These are phyloP conservation scores for Aradophagus sp. DNA, from an alignment of 1,140 invertebrate genomes.

Conservation along the genomic window DNA sequence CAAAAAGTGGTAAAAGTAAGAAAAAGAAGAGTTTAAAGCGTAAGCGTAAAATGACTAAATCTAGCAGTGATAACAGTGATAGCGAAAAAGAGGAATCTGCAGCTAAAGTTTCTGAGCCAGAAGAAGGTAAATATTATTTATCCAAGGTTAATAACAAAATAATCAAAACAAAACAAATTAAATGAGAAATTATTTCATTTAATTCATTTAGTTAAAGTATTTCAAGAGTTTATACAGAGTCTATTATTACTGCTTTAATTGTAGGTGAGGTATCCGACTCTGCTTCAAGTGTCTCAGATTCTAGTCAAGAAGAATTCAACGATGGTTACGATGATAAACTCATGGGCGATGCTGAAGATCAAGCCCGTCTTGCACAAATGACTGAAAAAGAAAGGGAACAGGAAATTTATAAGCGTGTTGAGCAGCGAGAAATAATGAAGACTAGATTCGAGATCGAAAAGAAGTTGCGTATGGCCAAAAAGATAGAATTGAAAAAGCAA, in stretches of 20 bases:
- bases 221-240: too few species aligned
- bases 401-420: slow-evolving; percentile 96
- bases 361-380: slow-evolving; percentile 89
- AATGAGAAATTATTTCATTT: too few species aligned
- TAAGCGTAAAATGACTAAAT: slow-evolving; percentile 73
- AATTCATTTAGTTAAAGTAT: too few species aligned
- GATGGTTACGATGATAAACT: slow-evolving; percentile 96
- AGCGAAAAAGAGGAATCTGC: slow-evolving; percentile 74
- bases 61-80: slow-evolving; percentile 76
- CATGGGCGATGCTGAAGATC: slow-evolving; percentile 97
- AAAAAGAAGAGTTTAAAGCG: slow-evolving; percentile 77
- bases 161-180: too few species aligned
- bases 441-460: slow-evolving; percentile 98
- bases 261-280: slow-evolving; percentile 82
- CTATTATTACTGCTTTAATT: slow-evolving; percentile 5
- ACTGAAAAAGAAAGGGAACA: slow-evolving; percentile 98
- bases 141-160: too few species aligned
- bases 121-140: slow-evolving; percentile 78
- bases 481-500: slow-evolving; percentile 83
- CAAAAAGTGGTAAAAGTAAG: slow-evolving; percentile 76
- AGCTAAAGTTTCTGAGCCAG: slow-evolving; percentile 80
- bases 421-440: slow-evolving; percentile 93
- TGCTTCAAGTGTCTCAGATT: slow-evolving; percentile 74
- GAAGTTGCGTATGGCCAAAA: slow-evolving; percentile 90
- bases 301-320: slow-evolving; percentile 82